These are phyloP conservation scores for Charaxes varanes DNA, from an alignment of 1,140 invertebrate species.

Conservation along the genomic window DNA sequence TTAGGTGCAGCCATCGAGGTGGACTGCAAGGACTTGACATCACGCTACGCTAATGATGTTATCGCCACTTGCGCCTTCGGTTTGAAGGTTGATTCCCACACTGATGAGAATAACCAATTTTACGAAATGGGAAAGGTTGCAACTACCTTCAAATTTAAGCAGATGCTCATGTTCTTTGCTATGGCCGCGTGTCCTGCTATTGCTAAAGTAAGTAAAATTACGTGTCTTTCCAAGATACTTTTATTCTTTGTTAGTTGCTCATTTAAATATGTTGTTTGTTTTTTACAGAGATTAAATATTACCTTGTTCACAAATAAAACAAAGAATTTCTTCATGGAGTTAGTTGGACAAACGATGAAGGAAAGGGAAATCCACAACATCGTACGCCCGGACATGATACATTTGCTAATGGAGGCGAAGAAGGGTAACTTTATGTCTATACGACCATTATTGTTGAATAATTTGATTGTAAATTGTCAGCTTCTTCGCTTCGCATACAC, in stretches of 20 bases:
- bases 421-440: slow-evolving; percentile 6
- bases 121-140: slow-evolving; percentile 67
- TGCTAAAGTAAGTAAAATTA: slow-evolving; percentile 20
- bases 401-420: slow-evolving; percentile 19
- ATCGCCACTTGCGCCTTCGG: slow-evolving; percentile 26
- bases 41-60: slow-evolving; percentile 75
- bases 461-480: neutral
- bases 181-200: slow-evolving; percentile 18
- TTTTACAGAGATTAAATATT: slow-evolving; percentile 15
- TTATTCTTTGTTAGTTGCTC: no score
- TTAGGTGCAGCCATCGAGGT: neutral
- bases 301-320: slow-evolving; percentile 10
- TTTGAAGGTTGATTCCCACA: slow-evolving; percentile 72
- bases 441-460: no score
- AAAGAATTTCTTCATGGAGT: slow-evolving; percentile 14
- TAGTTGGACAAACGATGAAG: slow-evolving; percentile 15
- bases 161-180: slow-evolving; percentile 26
- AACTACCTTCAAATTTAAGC: slow-evolving; percentile 22
- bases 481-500: no score
- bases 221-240: no score
- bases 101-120: slow-evolving; percentile 70
- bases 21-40: slow-evolving; percentile 60
- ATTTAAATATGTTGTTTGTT: no score
- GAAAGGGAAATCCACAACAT: slow-evolving; percentile 9
- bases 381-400: slow-evolving; percentile 15